Evolutionary conservation across 2,113 vertebrate species (phyloP), one percentile per base, ranked within the genome.

Genomic region (Peromyscus californicus): DNA sequence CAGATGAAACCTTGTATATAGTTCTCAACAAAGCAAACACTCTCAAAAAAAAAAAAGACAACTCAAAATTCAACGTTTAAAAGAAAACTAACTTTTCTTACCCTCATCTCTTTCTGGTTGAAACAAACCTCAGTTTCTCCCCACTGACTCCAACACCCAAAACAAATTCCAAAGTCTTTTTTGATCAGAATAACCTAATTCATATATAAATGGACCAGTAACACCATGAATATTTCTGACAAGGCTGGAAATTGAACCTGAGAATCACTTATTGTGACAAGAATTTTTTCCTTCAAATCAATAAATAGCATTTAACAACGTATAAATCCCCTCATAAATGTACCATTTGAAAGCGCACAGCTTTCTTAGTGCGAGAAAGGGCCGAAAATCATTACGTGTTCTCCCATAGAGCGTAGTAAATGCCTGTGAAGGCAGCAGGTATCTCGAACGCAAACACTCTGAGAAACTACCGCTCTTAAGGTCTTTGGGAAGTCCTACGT

Each of bases 101-200:
- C 33, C 82, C 61, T 90, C 61, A 59, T 92, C 42, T 89, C 87
- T 17, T 51, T 33, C 4, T 72, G 84, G 9, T 29, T 69, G 24
- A 85, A 17, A 89, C 8, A 3, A 63, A 26, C 5, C 33, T 90
- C 79, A 79, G 51, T 75, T 39, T 70, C 61, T 15, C 5, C 16
- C 22, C 54, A 42, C 9, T 33, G 39, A 83, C 54, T 61, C 57
- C 24, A 69, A 80, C 21, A 21, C 31, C 24, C 79, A 42, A 84
- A 11, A 74, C 79, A 94, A 83, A 94, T 33, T 82, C 7, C n/a
- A n/a, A 95, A 45, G 45, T 21, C 42, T 74, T 93, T 90, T 63
- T 39, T 48, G 39, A n/a, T 70, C 10, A 95, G 54, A 93, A 75
- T 75, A 84, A 88, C 1, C n/a, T n/a, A n/a, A n/a, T n/a, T n/a